Conservation (phyloP, 2,888 invertebrate genomes). For the Hololepta plana region DNA sequence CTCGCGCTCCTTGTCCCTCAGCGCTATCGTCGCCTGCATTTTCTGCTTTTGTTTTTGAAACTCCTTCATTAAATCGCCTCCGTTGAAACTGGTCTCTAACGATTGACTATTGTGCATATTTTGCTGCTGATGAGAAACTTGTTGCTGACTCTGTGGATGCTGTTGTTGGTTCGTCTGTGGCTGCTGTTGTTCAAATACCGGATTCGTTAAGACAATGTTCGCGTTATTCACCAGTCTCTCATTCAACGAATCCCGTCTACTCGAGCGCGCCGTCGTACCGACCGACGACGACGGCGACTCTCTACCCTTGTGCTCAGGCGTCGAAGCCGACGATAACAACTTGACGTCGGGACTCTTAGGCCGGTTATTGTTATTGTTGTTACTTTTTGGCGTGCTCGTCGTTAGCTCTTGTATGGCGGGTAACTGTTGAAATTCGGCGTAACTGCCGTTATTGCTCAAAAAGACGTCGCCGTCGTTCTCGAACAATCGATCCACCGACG, state of each 20-base stretch:
- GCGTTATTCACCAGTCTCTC: conserved; percentile 26
- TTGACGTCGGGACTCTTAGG: conserved; percentile 34
- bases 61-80: conserved; percentile 59
- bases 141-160: conserved; percentile 8
- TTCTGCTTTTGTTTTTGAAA: conserved; percentile 63
- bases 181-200: conserved; percentile 9
- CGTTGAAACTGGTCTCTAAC: conserved; percentile 31
- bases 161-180: conserved; percentile 5
- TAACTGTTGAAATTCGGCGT: conserved; percentile 43
- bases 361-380: conserved; percentile 22
- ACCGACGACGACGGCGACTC: conserved; percentile 44
- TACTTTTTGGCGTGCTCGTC: conserved; percentile 24
- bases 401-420: conserved; percentile 40
- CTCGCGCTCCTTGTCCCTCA: conserved; percentile 33
- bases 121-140: conserved; percentile 10
- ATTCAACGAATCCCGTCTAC: conserved; percentile 42
- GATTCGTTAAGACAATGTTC: conserved; percentile 11
- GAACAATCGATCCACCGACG: conserved; percentile 78
- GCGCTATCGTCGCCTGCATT: conserved; percentile 35
- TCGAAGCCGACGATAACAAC: conserved; percentile 22
- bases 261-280: conserved; percentile 52
- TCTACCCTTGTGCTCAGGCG: conserved; percentile 48
- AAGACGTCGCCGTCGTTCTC: conserved; percentile 59
- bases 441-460: conserved; percentile 50
- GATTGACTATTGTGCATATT: too few relatives aligned